These are phyloP conservation scores for Hydrolagus colliei DNA, from an alignment of 2,797 vertebrate species.

Conservation along the genomic window DNA sequence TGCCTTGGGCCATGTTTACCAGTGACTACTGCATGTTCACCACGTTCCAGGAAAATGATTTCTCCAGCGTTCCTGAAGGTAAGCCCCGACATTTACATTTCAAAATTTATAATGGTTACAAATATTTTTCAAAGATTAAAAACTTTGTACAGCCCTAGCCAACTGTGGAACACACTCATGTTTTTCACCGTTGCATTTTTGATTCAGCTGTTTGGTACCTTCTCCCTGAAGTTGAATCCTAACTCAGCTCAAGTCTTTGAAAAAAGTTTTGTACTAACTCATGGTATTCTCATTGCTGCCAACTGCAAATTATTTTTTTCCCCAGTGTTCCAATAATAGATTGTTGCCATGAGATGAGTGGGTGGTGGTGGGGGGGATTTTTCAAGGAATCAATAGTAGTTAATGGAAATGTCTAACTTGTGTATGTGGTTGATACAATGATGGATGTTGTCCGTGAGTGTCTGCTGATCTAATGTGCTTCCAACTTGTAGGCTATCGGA, in stretches of 20 bases:
- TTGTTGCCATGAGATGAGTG: background rate
- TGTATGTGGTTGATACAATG: background rate
- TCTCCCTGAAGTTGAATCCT: background rate
- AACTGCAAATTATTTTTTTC: background rate
- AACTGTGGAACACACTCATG: background rate
- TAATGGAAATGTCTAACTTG: background rate
- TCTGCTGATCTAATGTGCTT: background rate
- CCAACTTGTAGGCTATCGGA: slow-evolving; percentile 68
- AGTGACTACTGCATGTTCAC: background rate
- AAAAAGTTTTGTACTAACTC: background rate
- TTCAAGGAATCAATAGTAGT: background rate
- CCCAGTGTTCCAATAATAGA: background rate
- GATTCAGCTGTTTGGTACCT: background rate
- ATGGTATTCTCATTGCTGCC: background rate
- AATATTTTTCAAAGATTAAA: too few relatives aligned
- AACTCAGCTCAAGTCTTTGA: too few relatives aligned
- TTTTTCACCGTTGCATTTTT: background rate
- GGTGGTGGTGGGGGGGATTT: background rate
- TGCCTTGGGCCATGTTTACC: background rate
- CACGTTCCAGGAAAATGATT: background rate
- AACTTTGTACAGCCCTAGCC: too few relatives aligned
- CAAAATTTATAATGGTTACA: too few relatives aligned
- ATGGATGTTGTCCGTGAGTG: background rate
- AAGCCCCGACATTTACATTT: background rate
- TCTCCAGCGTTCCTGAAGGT: slow-evolving; percentile 16